phyloP scores from a whole-genome alignment of 2,888 invertebrate genomes.

The Bruchidius siliquastri region DNA sequence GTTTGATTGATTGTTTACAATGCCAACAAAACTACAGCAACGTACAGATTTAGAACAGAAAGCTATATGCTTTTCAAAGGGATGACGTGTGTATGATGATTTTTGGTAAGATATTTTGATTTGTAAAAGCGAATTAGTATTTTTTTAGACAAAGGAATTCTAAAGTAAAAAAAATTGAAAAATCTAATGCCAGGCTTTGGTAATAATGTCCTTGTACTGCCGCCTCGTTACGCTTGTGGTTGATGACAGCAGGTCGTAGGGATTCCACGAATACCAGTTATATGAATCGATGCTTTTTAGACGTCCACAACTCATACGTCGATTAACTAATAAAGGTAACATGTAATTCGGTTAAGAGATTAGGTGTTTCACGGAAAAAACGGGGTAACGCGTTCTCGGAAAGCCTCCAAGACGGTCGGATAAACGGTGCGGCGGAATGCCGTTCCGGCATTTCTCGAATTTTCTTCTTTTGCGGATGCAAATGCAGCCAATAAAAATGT shows the following conservation, averaged over 20 bases:
- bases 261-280: neutral
- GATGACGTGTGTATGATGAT: too few species aligned
- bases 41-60: too few species aligned
- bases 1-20: too few species aligned
- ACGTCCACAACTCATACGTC: neutral
- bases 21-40: too few species aligned
- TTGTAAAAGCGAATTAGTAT: too few species aligned
- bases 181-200: too few species aligned
- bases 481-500: neutral
- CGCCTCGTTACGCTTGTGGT: neutral
- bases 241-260: neutral
- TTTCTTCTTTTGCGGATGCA: neutral
- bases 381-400: neutral
- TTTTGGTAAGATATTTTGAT: too few species aligned
- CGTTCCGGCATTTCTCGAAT: neutral
- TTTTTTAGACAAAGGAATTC: too few species aligned
- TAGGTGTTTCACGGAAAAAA: neutral
- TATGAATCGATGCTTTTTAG: neutral
- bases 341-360: neutral
- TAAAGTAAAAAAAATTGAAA: too few species aligned
- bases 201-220: too few species aligned
- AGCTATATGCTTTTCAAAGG: too few species aligned
- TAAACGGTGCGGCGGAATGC: neutral
- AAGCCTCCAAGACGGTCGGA: neutral
- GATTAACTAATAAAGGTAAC: neutral